Base-by-base conservation (phyloP, 2,797 vertebrate species). In the Adrianichthys oophorus region DNA sequence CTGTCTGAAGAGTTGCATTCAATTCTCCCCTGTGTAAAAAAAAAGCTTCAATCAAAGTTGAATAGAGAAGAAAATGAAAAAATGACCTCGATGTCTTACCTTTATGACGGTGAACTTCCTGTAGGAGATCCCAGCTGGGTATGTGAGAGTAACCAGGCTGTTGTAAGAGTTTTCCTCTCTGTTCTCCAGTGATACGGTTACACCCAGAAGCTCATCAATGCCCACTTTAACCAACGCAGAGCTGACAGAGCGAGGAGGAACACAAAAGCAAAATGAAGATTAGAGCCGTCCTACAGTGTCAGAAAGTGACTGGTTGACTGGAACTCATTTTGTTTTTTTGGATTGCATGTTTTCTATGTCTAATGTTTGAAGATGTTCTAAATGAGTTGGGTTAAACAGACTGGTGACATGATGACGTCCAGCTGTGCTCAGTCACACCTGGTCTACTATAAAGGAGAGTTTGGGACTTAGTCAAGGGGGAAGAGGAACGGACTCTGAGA, bases 121-220 rank as follows among this genome's bases (percentile, higher is more conserved):
- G 65, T 72, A 95, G 16, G 94, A 96, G 51, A 96, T 74, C 14
- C 84, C 91, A 0, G 66, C 29, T 0, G 95, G 94, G 66, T 93
- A 92, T 0, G 71, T 84, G 41, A 96, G 83, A n/a, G 68, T 59
- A n/a, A 92, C 74, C 0, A 3, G 68, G 7, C 86, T 91, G 62
- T 89, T 80, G 46, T 94, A 95, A 6, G 95, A 94, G 74, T 96
- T 90, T 75, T 96, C 94, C 0, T 78, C 92, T 0, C 52, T 72
- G 63, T 95, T 96, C 65, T 80, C 84, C 65, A 94, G 66, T 0
- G 79, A 89, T 16, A 94, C 76, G 0, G 72, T 92, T 48, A 93
- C 53, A 0, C 87, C 78, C 55, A 96, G 6, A 13, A 91, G 88
- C 1, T 81, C 87, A 60, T 88, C 76, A 10, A 92, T 91, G 12